A percentile compares a stretch with the other conserved stretches of the same genome.
Evolutionary conservation across 1,140 invertebrate species (phyloP).

Genomic region (Caenorhabditis briggsae): DNA sequence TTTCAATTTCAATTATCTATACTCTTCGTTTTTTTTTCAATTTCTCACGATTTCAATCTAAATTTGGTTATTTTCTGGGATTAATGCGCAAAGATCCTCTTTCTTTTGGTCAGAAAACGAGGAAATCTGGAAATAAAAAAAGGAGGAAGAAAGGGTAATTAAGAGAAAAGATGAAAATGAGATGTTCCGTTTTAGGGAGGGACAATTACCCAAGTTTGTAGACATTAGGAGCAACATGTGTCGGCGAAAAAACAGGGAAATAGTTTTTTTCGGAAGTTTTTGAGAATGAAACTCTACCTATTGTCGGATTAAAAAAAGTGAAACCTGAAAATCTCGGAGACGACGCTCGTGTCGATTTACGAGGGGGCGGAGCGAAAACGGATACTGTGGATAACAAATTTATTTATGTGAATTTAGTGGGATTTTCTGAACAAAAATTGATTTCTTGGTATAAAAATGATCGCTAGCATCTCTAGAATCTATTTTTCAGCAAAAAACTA

Average conservation of each 20-base stretch:
- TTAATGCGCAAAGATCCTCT: conserved; percentile 13
- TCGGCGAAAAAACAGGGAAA: not conserved
- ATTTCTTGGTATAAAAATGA: no score
- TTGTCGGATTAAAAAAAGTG: no score
- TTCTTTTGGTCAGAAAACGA: not conserved
- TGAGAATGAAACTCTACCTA: no score
- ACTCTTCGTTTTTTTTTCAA: not conserved
- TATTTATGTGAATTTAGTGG: no score
- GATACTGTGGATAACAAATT: no score
- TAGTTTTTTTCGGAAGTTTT: not conserved
- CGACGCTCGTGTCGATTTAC: no score
- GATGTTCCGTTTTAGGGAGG: not conserved
- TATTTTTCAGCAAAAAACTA: no score
- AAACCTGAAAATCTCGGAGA: no score
- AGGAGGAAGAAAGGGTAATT: not conserved
- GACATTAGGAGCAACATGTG: not conserved
- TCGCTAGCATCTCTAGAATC: no score
- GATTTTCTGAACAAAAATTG: no score
- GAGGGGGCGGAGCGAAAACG: no score
- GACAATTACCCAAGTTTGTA: conserved; percentile 4
- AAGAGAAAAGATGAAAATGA: not conserved
- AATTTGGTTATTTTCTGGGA: not conserved
- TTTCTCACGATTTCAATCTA: conserved; percentile 3
- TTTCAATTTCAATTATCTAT: not conserved
- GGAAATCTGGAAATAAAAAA: not conserved